A percentile compares a stretch with the other conserved stretches of the same genome.
Conservation (phyloP, 2,888 invertebrate genomes). For the Cepaea hortensis region DNA sequence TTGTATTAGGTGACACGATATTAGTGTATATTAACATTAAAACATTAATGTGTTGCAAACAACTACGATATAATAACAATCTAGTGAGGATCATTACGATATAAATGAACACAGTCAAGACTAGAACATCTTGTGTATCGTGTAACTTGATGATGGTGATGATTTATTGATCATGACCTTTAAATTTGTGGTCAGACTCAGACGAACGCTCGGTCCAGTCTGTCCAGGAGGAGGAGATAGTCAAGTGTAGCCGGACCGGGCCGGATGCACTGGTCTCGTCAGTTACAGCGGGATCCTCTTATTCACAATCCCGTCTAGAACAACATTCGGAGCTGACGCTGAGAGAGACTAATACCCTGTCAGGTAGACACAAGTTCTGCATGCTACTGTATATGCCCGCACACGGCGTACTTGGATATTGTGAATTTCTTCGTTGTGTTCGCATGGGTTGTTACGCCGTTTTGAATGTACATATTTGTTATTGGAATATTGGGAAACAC, state of each 20-base stretch:
- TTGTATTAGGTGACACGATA: too few species aligned
- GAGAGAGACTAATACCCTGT: not conserved
- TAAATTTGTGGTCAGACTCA: slow-evolving; percentile 28
- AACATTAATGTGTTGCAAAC: too few species aligned
- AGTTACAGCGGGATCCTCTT: not conserved
- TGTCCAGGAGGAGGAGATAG: slow-evolving; percentile 59
- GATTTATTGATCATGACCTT: not conserved
- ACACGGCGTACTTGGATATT: not conserved
- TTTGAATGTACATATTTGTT: too few species aligned
- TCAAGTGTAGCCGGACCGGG: slow-evolving; percentile 52
- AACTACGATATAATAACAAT: too few species aligned
- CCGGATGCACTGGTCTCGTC: slow-evolving; percentile 54
- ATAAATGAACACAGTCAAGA: too few species aligned
- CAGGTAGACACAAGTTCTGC: not conserved
- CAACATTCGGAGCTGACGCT: not conserved
- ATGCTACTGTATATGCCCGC: not conserved
- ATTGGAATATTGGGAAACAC: too few species aligned
- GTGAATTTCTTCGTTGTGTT: not conserved
- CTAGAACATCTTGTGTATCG: too few species aligned
- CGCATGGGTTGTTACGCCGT: too few species aligned
- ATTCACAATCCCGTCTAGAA: not conserved
- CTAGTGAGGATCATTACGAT: too few species aligned
- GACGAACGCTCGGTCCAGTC: slow-evolving; percentile 43
- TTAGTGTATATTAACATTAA: too few species aligned
- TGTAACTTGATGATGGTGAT: too few species aligned